Evolutionary conservation across 2,888 invertebrate genomes (phyloP), one percentile per base, ranked within the genome.

Genomic region (Drosophila colorata): DNA sequence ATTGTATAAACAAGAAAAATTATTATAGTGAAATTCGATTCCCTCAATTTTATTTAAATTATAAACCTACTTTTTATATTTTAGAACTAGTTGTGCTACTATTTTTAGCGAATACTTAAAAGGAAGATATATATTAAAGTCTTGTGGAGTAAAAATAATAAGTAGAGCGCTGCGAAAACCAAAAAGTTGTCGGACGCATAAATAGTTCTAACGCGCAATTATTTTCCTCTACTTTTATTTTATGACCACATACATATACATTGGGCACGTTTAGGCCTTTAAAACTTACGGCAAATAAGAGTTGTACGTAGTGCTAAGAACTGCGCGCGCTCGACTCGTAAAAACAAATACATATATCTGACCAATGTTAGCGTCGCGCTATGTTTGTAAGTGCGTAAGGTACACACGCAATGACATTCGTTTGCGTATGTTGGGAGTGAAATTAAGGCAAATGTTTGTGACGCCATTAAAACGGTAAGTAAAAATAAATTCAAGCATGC

Each of bases 281-380:
- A 84, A 84, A 88, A 78, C 81, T 88, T 78, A 81, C 81, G 70
- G 69, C 70, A 70, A 82, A 71, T 84, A 70, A 79, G 83, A 79
- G 80, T 85, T 85, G 77, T 73, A 82, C 86, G 80, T 73, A 69
- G 58, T 70, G 74, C 74, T 80, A 71, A 53, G 79, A 64, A 47
- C 57, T 60, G 72, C 41, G 58, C 58, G 53, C 52, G 56, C 60
- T 51, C 40, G 61, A 47, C 69, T 74, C 78, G 69, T 78, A 73
- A 78, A 76, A 77, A 43, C 59, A 47, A 75, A 52, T 20, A 43
- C 53, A 33, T 13, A 35, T 35, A 69, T 55, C 58, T 68, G 74
- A 67, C 78, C 74, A 43, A 31, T 53, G 25, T 18, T 43, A 44
- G 31, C 6, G 41, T 25, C 14, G 53, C 35, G 55, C 52, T 51